Evolutionary conservation across 1,140 invertebrate species (phyloP).

Genomic region (Zaprionus kolodkinae): DNA sequence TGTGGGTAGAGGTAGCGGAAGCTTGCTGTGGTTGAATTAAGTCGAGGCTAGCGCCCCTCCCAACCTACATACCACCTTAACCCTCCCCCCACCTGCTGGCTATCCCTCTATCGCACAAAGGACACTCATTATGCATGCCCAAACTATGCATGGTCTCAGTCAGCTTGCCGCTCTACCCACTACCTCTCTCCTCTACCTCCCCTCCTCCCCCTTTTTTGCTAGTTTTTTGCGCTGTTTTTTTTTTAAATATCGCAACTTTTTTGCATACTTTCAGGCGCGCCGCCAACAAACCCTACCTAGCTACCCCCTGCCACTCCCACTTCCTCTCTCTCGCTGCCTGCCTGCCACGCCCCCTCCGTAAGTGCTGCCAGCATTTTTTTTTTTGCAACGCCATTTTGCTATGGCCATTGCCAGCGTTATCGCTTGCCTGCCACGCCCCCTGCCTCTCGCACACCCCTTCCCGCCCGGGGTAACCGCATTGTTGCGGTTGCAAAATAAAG

Average conservation of each 20-base stretch:
- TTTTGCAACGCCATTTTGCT: slow-evolving; percentile 52
- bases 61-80: neutral
- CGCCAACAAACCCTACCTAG: slow-evolving; percentile 17
- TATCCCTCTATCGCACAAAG: slow-evolving; percentile 53
- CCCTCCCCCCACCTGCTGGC: neutral
- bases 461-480: slow-evolving; percentile 53
- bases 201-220: neutral
- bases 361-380: slow-evolving; percentile 47
- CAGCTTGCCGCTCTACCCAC: neutral
- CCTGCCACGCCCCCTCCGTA: neutral
- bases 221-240: slow-evolving; percentile 36
- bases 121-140: slow-evolving; percentile 73
- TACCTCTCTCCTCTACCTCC: neutral
- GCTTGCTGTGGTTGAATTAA: slow-evolving; percentile 32
- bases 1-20: neutral
- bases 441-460: no score
- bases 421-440: neutral
- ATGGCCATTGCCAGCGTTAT: slow-evolving; percentile 4
- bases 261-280: slow-evolving; percentile 57
- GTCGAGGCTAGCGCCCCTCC: slow-evolving; percentile 35
- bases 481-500: slow-evolving; percentile 70
- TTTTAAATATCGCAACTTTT: slow-evolving; percentile 50
- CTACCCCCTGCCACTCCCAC: neutral
- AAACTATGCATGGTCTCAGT: slow-evolving; percentile 15
- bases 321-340: neutral